These are phyloP conservation scores for Athetis lepigone DNA, from an alignment of 2,888 invertebrate species.

Conservation along the genomic window DNA sequence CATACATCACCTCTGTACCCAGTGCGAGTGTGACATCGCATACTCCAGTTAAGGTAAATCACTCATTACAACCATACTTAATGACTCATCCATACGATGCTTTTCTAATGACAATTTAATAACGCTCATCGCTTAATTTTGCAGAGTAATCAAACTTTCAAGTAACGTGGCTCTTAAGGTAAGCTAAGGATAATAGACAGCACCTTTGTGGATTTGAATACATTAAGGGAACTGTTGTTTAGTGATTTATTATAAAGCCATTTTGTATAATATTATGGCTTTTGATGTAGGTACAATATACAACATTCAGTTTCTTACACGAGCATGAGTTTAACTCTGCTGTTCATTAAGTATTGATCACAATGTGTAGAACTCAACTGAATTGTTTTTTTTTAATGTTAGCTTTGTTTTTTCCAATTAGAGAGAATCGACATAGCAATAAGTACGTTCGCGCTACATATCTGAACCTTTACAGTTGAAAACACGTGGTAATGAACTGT, in stretches of 20 bases:
- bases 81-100: constrained; percentile 79
- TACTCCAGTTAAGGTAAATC: constrained; percentile 84
- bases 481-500: constrained; percentile 37
- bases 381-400: constrained; percentile 35
- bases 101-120: constrained; percentile 86
- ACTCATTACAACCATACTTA: constrained; percentile 82
- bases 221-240: constrained; percentile 78
- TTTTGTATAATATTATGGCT: constrained; percentile 67
- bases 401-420: constrained; percentile 44
- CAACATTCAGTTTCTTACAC: constrained; percentile 53
- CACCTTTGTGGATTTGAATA: constrained; percentile 79
- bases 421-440: constrained; percentile 21
- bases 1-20: constrained; percentile 73
- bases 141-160: constrained; percentile 85
- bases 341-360: constrained; percentile 51
- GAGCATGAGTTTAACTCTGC: constrained; percentile 24
- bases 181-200: constrained; percentile 81
- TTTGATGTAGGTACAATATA: constrained; percentile 68
- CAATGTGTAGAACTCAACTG: constrained; percentile 23
- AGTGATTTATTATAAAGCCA: constrained; percentile 76
- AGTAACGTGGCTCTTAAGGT: constrained; percentile 74
- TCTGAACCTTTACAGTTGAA: constrained; percentile 27
- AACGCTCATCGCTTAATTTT: constrained; percentile 83
- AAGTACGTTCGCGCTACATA: not conserved
- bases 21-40: constrained; percentile 77